Percentiles rank a stretch among this genome's conserved stretches.
Evolutionary conservation across 1,140 invertebrate species (phyloP).

Genomic region (Galleria mellonella): DNA sequence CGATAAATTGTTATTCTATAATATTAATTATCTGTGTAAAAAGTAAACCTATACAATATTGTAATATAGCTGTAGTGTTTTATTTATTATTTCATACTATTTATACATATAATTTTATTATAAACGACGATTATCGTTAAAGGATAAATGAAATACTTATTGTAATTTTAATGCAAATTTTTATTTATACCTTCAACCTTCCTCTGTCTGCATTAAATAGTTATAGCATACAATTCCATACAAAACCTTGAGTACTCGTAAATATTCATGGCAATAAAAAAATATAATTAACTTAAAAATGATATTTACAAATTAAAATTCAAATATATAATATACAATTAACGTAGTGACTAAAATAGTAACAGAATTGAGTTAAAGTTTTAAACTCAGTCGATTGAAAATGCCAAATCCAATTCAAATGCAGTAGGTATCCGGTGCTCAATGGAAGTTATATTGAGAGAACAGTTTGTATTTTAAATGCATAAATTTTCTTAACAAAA

Average conservation of each 20-base stretch:
- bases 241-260: constrained; percentile 54
- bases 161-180: constrained; percentile 62
- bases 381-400: constrained; percentile 42
- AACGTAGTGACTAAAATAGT: constrained; percentile 67
- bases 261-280: constrained; percentile 67
- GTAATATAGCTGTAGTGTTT: constrained; percentile 32
- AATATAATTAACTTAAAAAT: constrained; percentile 67
- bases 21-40: constrained; percentile 32
- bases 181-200: constrained; percentile 67
- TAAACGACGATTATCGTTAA: background rate
- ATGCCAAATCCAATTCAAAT: constrained; percentile 16
- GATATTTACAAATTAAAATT: constrained; percentile 68
- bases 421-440: constrained; percentile 14
- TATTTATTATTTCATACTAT: constrained; percentile 21
- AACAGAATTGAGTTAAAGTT: constrained; percentile 47
- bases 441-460: constrained; percentile 16
- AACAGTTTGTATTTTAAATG: constrained; percentile 28
- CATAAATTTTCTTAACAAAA: constrained; percentile 29
- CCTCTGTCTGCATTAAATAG: constrained; percentile 57
- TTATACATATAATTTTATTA: constrained; percentile 7
- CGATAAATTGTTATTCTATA: too few species aligned
- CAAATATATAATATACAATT: constrained; percentile 71
- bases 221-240: constrained; percentile 57
- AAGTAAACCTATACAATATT: constrained; percentile 41
- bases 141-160: constrained; percentile 47